phyloP scores from a whole-genome alignment of 2,888 invertebrate genomes.

The Drosophila mimica region DNA sequence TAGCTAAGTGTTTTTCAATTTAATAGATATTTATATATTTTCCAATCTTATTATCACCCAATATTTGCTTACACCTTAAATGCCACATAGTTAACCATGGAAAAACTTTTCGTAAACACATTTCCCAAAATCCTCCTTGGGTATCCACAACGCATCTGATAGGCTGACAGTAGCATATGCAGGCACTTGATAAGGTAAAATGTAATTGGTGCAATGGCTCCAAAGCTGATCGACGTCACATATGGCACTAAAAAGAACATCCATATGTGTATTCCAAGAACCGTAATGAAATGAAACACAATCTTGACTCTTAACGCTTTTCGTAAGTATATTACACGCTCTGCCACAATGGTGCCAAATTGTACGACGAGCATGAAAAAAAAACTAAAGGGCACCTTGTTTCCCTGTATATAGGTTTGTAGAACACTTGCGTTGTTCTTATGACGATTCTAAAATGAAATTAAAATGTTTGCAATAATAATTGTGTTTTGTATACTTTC shows the following conservation, averaged over 20 bases:
- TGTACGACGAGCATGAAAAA: constrained; percentile 97
- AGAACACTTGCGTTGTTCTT: constrained; percentile 94
- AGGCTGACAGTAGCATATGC: constrained; percentile 96
- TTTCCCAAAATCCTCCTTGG: constrained; percentile 98
- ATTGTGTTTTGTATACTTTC: neutral
- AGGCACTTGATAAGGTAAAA: constrained; percentile 99
- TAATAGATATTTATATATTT: neutral
- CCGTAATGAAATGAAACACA: constrained; percentile 94
- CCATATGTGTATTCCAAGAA: constrained; percentile 96
- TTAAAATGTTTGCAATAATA: constrained; percentile 70
- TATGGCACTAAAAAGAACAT: constrained; percentile 97
- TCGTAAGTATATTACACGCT: constrained; percentile 96
- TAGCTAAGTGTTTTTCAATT: constrained; percentile 85
- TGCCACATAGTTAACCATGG: constrained; percentile 93
- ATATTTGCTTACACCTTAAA: constrained; percentile 92
- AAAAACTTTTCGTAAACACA: constrained; percentile 97
- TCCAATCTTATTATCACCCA: neutral
- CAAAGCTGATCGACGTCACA: constrained; percentile 90
- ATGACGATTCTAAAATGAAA: constrained; percentile 85
- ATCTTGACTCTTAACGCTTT: constrained; percentile 96
- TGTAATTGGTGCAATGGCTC: constrained; percentile 91
- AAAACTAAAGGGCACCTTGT: constrained; percentile 97
- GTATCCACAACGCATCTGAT: constrained; percentile 98
- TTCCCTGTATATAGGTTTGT: constrained; percentile 94
- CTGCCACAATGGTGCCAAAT: constrained; percentile 96